Conservation (phyloP, 2,888 invertebrate species). For the Adelognathus sp. region DNA sequence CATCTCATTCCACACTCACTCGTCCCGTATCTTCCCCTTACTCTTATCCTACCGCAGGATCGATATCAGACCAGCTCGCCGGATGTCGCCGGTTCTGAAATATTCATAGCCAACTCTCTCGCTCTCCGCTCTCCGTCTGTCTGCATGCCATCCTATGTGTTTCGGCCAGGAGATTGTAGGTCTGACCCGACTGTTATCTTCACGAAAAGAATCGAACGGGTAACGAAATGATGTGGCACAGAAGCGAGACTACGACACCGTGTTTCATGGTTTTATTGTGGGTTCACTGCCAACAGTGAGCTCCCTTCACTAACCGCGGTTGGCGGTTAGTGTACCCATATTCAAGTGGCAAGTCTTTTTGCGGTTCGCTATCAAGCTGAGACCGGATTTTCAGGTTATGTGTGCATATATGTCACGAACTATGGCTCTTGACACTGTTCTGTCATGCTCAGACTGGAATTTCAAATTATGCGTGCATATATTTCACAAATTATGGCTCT, state of each 20-base stretch:
- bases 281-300: no score
- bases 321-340: no score
- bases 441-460: no score
- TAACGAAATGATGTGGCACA: not conserved
- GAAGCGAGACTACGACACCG: not conserved
- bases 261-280: not conserved
- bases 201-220: not conserved
- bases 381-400: no score
- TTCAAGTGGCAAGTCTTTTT: no score
- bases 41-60: conserved; percentile 49
- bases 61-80: conserved; percentile 45
- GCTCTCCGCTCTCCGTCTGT: not conserved
- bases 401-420: no score
- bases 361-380: no score
- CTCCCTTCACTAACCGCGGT: no score
- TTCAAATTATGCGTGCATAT: no score
- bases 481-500: no score
- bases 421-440: no score
- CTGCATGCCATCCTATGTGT: conserved; percentile 7
- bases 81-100: conserved; percentile 51
- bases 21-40: not conserved
- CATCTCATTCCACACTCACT: not conserved
- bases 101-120: conserved; percentile 39
- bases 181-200: conserved; percentile 8
- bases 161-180: conserved; percentile 6